A percentile compares a stretch with the other conserved stretches of the same genome.
Evolutionary conservation across 2,113 vertebrate species (phyloP).

Genomic region (Australoheros scitulus): DNA sequence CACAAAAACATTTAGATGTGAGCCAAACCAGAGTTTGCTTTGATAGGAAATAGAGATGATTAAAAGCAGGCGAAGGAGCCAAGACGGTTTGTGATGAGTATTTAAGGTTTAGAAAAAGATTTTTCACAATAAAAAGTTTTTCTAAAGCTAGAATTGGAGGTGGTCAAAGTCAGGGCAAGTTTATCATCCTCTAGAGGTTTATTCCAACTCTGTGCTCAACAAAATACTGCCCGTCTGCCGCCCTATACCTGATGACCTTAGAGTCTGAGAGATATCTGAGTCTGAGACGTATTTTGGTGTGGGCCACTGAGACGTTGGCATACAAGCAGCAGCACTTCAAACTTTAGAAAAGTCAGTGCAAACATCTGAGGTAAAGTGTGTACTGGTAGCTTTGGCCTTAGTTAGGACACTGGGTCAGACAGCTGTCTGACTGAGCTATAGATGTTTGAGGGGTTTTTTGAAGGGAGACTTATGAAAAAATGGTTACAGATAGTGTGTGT

Average conservation of each 20-base stretch:
- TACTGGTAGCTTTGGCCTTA: not conserved
- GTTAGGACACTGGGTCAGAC: not conserved
- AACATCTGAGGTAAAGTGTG: not conserved
- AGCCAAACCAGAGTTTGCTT: not conserved
- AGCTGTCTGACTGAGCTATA: not conserved
- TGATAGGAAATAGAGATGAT: not conserved
- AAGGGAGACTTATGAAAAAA: not conserved
- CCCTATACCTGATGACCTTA: not conserved
- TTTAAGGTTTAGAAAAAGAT: not conserved
- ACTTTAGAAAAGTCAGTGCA: not conserved
- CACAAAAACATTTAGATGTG: too few species aligned
- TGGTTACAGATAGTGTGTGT: not conserved
- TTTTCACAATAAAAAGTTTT: not conserved
- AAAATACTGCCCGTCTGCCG: not conserved
- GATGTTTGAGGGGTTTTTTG: not conserved
- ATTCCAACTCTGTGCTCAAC: not conserved
- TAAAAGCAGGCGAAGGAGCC: not conserved
- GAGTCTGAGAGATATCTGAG: not conserved
- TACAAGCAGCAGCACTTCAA: not conserved
- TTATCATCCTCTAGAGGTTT: not conserved
- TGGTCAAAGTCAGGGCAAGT: not conserved
- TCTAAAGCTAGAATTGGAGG: not conserved
- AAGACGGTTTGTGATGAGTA: not conserved
- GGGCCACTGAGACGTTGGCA: not conserved
- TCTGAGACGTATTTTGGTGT: not conserved